Percentiles rank a stretch among this genome's conserved stretches.
These are phyloP conservation scores for Oryctes rhinoceros DNA, from an alignment of 1,140 invertebrate species.

Conservation along the genomic window DNA sequence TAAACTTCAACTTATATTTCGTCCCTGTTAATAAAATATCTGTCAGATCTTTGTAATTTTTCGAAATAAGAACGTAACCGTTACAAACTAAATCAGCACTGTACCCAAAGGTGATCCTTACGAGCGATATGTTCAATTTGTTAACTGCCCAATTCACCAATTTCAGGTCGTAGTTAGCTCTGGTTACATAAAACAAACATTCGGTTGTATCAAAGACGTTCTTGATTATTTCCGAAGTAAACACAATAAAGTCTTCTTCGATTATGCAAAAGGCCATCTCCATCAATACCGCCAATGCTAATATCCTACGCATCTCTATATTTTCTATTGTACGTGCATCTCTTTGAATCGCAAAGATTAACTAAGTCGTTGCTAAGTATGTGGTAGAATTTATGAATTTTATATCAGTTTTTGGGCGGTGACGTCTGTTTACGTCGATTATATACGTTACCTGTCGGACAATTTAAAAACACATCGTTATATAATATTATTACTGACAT, in stretches of 20 bases:
- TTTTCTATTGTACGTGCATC: not conserved
- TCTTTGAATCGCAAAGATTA: no score
- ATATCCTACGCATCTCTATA: not conserved
- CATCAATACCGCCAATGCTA: not conserved
- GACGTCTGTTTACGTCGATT: no score
- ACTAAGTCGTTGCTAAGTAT: no score
- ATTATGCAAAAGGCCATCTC: not conserved
- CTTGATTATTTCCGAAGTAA: not conserved
- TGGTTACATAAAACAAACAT: constrained; percentile 14
- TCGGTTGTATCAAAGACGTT: not conserved
- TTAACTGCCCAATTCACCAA: not conserved
- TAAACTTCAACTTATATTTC: not conserved
- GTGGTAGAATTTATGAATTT: no score
- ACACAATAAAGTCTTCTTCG: not conserved
- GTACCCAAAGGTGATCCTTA: not conserved
- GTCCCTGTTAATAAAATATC: constrained; percentile 7
- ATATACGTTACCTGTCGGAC: not conserved
- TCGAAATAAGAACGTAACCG: not conserved
- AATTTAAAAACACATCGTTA: not conserved
- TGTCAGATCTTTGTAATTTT: not conserved
- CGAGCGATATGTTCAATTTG: not conserved
- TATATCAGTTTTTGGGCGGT: no score
- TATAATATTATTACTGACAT: not conserved
- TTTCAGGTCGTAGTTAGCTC: not conserved
- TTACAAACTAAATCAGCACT: not conserved